A percentile compares a stretch with the other conserved stretches of the same genome.
These are phyloP conservation scores for Dipodomys stephensi DNA, from an alignment of 2,113 vertebrate species.

Conservation along the genomic window DNA sequence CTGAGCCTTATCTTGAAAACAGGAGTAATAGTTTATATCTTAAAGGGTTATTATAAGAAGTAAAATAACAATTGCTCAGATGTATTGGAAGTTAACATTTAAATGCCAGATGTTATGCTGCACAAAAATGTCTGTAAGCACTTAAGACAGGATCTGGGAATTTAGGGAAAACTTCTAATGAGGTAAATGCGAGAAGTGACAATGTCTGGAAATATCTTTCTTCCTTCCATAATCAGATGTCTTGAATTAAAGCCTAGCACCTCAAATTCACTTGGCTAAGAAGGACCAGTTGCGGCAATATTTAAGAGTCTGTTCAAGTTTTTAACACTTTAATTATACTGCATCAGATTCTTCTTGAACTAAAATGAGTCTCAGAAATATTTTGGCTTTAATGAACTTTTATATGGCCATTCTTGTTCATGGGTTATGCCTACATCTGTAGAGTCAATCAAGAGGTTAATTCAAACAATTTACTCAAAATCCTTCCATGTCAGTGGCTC, in stretches of 20 bases:
- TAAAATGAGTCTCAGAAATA: slow-evolving; percentile 20
- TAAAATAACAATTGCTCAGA: neutral
- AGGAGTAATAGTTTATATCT: slow-evolving; percentile 36
- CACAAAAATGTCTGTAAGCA: slow-evolving; percentile 11
- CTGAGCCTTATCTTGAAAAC: neutral
- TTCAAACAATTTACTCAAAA: neutral
- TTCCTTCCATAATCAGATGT: slow-evolving; percentile 1
- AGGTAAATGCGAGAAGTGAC: neutral
- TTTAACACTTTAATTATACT: slow-evolving; percentile 37
- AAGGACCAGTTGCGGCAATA: slow-evolving; percentile 19
- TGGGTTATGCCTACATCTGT: neutral
- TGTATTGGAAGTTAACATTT: slow-evolving; percentile 1
- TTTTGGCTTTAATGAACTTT: neutral
- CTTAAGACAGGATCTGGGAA: neutral
- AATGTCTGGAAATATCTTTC: neutral
- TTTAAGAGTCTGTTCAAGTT: neutral
- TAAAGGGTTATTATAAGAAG: neutral
- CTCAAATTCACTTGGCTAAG: slow-evolving; percentile 15
- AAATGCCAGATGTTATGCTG: neutral
- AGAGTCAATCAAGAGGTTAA: slow-evolving; percentile 9
- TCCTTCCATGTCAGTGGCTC: neutral
- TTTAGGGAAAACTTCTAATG: neutral
- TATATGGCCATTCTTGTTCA: neutral
- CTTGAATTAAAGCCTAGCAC: neutral
- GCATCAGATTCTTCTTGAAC: slow-evolving; percentile 54